Base-by-base conservation (phyloP, 2,113 vertebrate species). In the Oplegnathus fasciatus region DNA sequence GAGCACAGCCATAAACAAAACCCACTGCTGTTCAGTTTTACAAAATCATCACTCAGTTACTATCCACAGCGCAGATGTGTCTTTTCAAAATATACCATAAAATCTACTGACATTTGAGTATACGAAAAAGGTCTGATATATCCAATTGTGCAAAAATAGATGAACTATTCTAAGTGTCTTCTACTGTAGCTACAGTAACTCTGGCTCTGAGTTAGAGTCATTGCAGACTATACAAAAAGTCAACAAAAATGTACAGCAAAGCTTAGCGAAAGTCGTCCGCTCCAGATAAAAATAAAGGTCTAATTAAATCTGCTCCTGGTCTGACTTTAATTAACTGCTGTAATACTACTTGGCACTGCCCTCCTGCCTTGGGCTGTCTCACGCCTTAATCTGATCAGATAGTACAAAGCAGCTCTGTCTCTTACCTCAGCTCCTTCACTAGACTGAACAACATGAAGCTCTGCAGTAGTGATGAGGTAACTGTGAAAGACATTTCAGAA, bases 301-400 rank as follows among this genome's bases (percentile, higher is more conserved):
- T 60, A 74, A 82, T 81, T 80, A 69, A 82, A 84, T 84, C 28
- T 80, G n/a, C 58, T 83, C 55, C 46, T 81, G 84, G 34, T 76
- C 68, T 72, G 67, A 69, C 58, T 84, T 86, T 89, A 90, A 89
- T 90, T 74, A 84, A 75, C 83, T 71, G 78, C 74, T 87, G 70
- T 89, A 78, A 73, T 80, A 80, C 61, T 61, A 79, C 80, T 74
- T 84, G 84, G 78, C 85, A 79, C 68, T 65, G 78, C 57, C 65
- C 72, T 22, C 6, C 15, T 40, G 84, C 88, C 82, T 64, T 70
- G 44, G 88, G 85, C 80, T 48, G 74, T 86, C 74, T 89, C 80
- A 42, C 37, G 30, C 65, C 80, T 86, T 84, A 81, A 83, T 87
- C 80, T 85, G 82, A 85, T 77, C 84, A 84, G 74, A 84, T 78